Evolutionary conservation across 2,113 vertebrate species (phyloP).

Genomic region (Eulemur macaco): DNA sequence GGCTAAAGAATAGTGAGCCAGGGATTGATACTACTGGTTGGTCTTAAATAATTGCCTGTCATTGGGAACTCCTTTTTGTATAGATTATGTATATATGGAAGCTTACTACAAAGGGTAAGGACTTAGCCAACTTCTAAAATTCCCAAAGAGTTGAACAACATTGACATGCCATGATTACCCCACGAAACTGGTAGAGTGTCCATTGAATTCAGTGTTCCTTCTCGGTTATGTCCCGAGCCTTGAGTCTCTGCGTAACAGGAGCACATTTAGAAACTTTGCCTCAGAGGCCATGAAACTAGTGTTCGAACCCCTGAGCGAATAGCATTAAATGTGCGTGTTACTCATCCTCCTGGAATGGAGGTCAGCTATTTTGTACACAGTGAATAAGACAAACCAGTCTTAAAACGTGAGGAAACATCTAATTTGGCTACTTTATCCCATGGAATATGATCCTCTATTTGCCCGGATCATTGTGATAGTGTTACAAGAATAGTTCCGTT

Average conservation of each 20-base stretch:
- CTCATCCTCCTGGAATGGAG: slow-evolving; percentile 67
- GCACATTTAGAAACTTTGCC: slow-evolving; percentile 17
- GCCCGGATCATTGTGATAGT: slow-evolving; percentile 78
- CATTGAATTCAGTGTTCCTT: not conserved
- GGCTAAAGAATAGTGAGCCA: not conserved
- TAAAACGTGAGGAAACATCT: slow-evolving; percentile 82
- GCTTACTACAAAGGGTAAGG: not conserved
- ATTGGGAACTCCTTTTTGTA: not conserved
- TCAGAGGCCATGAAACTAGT: not conserved
- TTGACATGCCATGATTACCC: not conserved
- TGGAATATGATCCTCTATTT: slow-evolving; percentile 72
- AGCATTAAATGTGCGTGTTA: slow-evolving; percentile 27
- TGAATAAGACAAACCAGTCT: slow-evolving; percentile 75
- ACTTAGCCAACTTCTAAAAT: not conserved
- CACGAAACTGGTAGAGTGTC: not conserved
- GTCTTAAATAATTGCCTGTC: not conserved
- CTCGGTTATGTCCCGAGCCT: not conserved
- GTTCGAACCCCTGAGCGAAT: slow-evolving; percentile 34
- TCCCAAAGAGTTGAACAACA: not conserved
- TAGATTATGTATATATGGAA: not conserved
- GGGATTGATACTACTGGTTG: not conserved
- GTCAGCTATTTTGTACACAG: slow-evolving; percentile 76
- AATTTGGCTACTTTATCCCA: slow-evolving; percentile 78
- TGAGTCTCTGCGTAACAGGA: not conserved
- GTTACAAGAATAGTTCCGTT: slow-evolving; percentile 77